phyloP scores from a whole-genome alignment of 2,888 invertebrate species.

The Automeris io region DNA sequence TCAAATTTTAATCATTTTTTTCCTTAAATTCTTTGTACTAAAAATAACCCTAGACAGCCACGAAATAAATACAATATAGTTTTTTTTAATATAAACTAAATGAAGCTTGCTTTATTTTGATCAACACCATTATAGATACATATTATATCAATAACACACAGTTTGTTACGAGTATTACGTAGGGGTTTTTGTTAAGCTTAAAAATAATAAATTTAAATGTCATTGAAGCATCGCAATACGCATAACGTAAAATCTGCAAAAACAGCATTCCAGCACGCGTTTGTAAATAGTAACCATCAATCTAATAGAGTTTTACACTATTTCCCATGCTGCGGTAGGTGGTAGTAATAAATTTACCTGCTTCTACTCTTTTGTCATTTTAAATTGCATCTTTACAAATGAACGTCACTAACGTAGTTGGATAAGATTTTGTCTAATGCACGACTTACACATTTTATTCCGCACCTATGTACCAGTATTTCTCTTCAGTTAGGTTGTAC shows the following conservation, averaged over 20 bases:
- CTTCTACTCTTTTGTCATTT: background rate
- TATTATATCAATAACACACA: too few relatives aligned
- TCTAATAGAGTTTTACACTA: constrained; percentile 42
- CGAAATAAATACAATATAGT: too few relatives aligned
- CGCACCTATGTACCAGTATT: background rate
- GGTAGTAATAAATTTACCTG: background rate
- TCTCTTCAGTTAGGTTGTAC: background rate
- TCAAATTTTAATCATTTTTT: too few relatives aligned
- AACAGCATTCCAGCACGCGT: constrained; percentile 65
- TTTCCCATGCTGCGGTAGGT: constrained; percentile 30
- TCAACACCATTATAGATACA: too few relatives aligned
- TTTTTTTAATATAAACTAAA: too few relatives aligned
- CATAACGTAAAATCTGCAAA: constrained; percentile 54
- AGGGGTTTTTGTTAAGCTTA: too few relatives aligned
- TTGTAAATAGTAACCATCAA: constrained; percentile 49
- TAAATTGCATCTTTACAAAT: background rate
- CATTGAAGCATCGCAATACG: constrained; percentile 40
- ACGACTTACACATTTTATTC: background rate
- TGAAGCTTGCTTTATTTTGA: too few relatives aligned
- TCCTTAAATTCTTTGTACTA: too few relatives aligned
- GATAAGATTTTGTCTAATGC: background rate
- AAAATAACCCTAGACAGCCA: too few relatives aligned
- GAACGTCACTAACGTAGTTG: constrained; percentile 2
- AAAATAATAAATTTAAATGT: too few relatives aligned
- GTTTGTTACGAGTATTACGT: too few relatives aligned